phyloP scores from a whole-genome alignment of 2,113 vertebrate species.

The Phyllopteryx taeniolatus region DNA sequence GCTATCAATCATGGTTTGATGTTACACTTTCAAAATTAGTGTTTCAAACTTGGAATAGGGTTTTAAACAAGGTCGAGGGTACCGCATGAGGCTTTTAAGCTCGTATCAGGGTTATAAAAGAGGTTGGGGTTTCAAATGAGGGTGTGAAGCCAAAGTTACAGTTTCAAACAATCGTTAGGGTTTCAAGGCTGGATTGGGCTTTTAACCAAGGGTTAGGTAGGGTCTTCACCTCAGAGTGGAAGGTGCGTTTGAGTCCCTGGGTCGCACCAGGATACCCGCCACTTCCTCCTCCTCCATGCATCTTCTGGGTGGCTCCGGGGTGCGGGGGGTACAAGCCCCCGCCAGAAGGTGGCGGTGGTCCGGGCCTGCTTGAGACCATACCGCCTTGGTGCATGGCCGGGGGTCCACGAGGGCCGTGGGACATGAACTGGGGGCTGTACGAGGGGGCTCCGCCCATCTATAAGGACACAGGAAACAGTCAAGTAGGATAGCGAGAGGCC shows the following conservation, averaged over 20 bases:
- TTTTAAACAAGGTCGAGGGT: too few species aligned
- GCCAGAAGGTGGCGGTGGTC: constrained; percentile 34
- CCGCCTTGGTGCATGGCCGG: constrained; percentile 71
- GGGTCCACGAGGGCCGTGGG: constrained; percentile 79
- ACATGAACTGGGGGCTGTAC: constrained; percentile 84
- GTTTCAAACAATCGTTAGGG: too few species aligned
- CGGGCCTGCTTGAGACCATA: constrained; percentile 59
- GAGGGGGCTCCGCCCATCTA: constrained; percentile 79
- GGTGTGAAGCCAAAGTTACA: too few species aligned
- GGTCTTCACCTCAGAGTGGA: constrained; percentile 79
- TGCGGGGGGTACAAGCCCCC: constrained; percentile 68
- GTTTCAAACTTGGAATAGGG: too few species aligned
- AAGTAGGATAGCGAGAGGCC: neutral
- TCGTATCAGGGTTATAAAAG: too few species aligned
- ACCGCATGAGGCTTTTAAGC: too few species aligned
- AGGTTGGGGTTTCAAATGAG: too few species aligned
- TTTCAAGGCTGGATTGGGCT: too few species aligned
- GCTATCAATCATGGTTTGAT: too few species aligned
- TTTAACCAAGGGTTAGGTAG: too few species aligned
- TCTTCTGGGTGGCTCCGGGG: constrained; percentile 78
- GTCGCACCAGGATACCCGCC: constrained; percentile 73
- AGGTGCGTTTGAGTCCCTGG: constrained; percentile 83
- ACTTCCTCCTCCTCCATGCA: constrained; percentile 74
- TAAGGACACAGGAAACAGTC: neutral
- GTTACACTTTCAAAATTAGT: too few species aligned